Base-by-base conservation (phyloP, 1,140 invertebrate genomes). In the Pachyrhynchus sulphureomaculatus region DNA sequence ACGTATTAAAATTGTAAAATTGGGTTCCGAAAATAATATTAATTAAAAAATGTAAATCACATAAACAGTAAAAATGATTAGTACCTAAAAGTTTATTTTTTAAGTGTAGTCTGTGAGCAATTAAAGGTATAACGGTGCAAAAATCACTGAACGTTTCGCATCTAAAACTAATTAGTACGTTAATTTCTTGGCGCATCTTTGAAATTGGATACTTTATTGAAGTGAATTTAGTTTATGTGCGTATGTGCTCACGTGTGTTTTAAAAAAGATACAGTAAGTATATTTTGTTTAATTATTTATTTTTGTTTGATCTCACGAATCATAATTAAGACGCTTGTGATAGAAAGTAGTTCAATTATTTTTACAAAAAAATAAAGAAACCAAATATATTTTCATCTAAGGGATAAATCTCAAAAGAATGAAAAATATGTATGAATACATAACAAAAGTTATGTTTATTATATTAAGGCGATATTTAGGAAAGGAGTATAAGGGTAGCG, bases 101-200 rank as follows among this genome's bases (percentile, higher is more conserved):
- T 20, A 49, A 49, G 34, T 49, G 17, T 20, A 29, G 17, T 34
- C 15, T 33, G 32, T 17, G 47, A 34, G 47, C 20, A 49, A 49
- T 49, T 49, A 49, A 20, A 49, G 32, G 1, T 20, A 49, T 49
- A 49, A 49, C 47, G 47, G 47, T 20, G n/a, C 13, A 13, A 49
- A 49, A 49, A 49, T 34, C 47, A 49, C 23, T 49, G 47, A 49
- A 49, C 47, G 47, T 49, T 49, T 49, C 47, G 47, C 47, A 49
- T 49, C 12, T 24, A 34, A 49, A 33, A 49, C 34, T 49, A 49
- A 49, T 49, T 49, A 34, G 47, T 34, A 49, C 26, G 26, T 49
- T 49, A 49, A 49, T 49, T 29, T 34, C 17, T 20, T 17, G n/a
- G 47, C 47, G 26, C 47, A 49, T 49, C 47, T 49, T 49, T 15